Evolutionary conservation across 2,888 invertebrate species (phyloP).

Genomic region (Mimas tiliae): DNA sequence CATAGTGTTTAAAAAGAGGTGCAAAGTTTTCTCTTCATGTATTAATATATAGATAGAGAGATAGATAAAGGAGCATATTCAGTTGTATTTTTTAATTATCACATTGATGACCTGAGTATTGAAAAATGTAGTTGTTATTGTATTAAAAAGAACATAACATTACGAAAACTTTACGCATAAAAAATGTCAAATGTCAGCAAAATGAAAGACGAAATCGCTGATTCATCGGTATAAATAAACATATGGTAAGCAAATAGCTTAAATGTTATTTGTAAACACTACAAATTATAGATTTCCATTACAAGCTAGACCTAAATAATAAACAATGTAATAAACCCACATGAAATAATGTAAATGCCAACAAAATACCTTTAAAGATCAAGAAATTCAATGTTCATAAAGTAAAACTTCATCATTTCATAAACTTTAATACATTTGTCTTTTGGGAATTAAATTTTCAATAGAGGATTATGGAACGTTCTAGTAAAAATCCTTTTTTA

Average conservation of each 20-base stretch:
- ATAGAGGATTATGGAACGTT: no score
- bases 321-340: conserved; percentile 10
- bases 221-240: background rate
- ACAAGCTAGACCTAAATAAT: conserved; percentile 7
- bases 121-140: background rate
- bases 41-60: no score
- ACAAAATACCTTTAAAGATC: background rate
- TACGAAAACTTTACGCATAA: background rate
- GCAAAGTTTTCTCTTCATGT: no score
- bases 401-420: no score
- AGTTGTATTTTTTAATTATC: no score
- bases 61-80: no score
- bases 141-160: background rate
- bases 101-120: no score
- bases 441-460: no score
- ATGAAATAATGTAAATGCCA: background rate
- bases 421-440: no score
- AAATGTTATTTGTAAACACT: conserved; percentile 29
- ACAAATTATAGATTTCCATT: conserved; percentile 36
- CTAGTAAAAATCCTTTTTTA: no score
- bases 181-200: background rate
- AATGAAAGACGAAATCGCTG: background rate
- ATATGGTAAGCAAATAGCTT: conserved; percentile 13
- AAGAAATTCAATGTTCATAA: background rate
- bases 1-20: no score